These are phyloP conservation scores for Drosophila hamatofila DNA, from an alignment of 2,888 invertebrate genomes.

Conservation along the genomic window DNA sequence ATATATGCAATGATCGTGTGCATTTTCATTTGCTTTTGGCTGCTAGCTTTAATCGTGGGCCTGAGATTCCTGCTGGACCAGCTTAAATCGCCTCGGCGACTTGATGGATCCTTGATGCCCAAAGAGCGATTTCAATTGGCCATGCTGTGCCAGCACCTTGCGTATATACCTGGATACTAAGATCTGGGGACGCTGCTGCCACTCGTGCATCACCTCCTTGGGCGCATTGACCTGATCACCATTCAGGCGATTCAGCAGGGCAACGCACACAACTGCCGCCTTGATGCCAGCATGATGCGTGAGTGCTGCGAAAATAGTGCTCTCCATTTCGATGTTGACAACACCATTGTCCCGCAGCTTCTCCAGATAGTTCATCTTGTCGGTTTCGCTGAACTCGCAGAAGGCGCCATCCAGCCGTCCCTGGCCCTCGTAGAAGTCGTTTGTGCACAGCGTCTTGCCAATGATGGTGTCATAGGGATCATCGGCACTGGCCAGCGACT, in stretches of 20 bases:
- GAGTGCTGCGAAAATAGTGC: constrained; percentile 95
- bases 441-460: constrained; percentile 98
- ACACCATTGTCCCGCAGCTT: constrained; percentile 92
- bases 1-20: constrained; percentile 12
- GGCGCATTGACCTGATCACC: constrained; percentile 97
- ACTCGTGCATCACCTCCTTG: constrained; percentile 95
- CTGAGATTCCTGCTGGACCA: constrained; percentile 96
- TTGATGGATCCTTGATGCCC: constrained; percentile 92
- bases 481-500: constrained; percentile 89
- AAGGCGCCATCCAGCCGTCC: constrained; percentile 98
- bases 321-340: constrained; percentile 99
- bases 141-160: constrained; percentile 92
- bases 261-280: constrained; percentile 97
- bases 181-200: constrained; percentile 95
- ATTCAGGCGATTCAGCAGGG: constrained; percentile 95
- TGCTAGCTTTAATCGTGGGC: constrained; percentile 90
- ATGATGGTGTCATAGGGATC: constrained; percentile 94
- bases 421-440: constrained; percentile 99
- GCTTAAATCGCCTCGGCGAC: constrained; percentile 94
- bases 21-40: constrained; percentile 14
- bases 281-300: constrained; percentile 97
- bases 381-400: constrained; percentile 95
- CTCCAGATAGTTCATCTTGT: constrained; percentile 95
- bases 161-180: constrained; percentile 94
- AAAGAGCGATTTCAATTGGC: constrained; percentile 90